Percentiles rank a stretch among this genome's conserved stretches.
These are phyloP conservation scores for Vombatus ursinus DNA, from an alignment of 2,113 vertebrate species.

Conservation along the genomic window DNA sequence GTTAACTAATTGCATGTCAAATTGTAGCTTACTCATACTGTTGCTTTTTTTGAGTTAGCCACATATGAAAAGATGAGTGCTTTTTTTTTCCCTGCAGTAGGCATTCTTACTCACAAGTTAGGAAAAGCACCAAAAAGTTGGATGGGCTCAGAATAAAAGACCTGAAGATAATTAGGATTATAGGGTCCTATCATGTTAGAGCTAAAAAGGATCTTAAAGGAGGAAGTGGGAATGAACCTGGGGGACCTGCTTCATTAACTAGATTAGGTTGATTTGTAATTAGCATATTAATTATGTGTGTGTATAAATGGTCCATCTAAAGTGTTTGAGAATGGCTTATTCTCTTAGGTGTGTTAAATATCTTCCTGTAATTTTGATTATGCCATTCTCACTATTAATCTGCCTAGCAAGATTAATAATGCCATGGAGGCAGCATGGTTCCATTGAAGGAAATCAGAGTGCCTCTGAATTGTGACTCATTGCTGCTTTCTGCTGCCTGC, in stretches of 20 bases:
- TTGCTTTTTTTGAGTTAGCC: conserved; percentile 22
- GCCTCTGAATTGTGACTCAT: background rate
- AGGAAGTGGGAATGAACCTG: background rate
- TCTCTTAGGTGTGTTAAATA: background rate
- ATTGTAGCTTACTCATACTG: conserved; percentile 3
- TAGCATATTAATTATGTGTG: background rate
- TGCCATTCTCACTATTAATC: background rate
- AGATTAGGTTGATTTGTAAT: background rate
- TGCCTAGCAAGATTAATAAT: background rate
- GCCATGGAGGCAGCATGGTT: background rate
- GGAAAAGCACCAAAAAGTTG: background rate
- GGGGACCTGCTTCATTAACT: background rate
- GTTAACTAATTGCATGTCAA: conserved; percentile 37
- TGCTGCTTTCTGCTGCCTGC: background rate
- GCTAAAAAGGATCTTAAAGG: background rate
- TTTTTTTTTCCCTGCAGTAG: background rate
- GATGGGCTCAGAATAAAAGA: background rate
- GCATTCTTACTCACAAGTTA: conserved; percentile 1
- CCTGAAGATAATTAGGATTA: background rate
- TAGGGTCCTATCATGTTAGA: background rate
- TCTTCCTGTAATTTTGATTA: background rate
- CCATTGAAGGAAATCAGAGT: background rate
- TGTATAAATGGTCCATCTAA: background rate
- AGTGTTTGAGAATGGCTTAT: background rate
- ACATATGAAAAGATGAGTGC: background rate